Base-by-base conservation (phyloP, 2,888 invertebrate species). In the Alentia gelatinosa region DNA sequence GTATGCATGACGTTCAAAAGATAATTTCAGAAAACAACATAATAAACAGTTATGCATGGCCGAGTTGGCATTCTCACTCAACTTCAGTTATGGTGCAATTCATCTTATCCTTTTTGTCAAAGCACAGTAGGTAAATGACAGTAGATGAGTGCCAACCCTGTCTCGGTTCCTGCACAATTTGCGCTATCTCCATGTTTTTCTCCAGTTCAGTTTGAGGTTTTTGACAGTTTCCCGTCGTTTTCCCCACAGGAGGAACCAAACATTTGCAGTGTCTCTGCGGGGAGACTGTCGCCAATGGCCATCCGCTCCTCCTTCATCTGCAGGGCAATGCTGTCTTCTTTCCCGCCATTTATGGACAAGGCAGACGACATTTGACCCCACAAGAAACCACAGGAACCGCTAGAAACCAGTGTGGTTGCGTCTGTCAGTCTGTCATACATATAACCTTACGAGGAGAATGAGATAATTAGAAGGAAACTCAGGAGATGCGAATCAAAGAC, bases 231-330 rank as follows among this genome's bases (percentile, higher is more conserved):
- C 68, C 68, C 33, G 68, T 68, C 68, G 33, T 33, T 68, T 33
- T 68, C 68, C 23, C 68, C 12, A 26, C 68, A 68, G 68, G 68
- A n/a, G 68, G 68, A 68, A 68, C 68, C 68, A 68, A 68, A 68
- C 68, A 68, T 68, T 68, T 68, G 26, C 68, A 19, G 30, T 68
- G 68, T 68, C 68, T 68, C 68, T 1, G 26, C 68, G 68, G 68
- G 68, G 30, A 26, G 68, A 56, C 23, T 30, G 68, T 68, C 30
- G 30, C 68, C 68, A 30, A 19, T 12, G 68, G 68, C 68, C 68
- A 68, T 26, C 30, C 26, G 23, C 68, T 7, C 47, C n/a, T n/a
- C 19, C 47, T 7, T 47, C 47, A 7, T 47, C 47, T 7, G 47
- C 63, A 9, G n/a, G n/a, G n/a, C 63, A 47, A 47, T 47, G 7